Evolutionary conservation across 2,888 invertebrate species (phyloP).

Genomic region (Callinectes sapidus): DNA sequence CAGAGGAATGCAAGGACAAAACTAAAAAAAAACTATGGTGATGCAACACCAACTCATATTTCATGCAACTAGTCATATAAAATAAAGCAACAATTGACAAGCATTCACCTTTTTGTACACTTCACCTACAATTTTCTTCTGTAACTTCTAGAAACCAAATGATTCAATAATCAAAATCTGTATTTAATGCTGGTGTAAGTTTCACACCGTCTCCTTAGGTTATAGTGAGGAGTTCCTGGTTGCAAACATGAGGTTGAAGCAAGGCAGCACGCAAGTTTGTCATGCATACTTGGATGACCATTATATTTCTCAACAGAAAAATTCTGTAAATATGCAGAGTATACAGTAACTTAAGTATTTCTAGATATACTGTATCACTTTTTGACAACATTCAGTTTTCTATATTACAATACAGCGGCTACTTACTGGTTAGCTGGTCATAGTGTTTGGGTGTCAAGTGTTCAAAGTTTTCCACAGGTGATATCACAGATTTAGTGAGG

Average conservation of each 20-base stretch:
- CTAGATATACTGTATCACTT: slow-evolving; percentile 16
- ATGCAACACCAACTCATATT: slow-evolving; percentile 8
- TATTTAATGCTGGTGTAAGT: background rate
- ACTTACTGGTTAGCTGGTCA: background rate
- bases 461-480: slow-evolving; percentile 54
- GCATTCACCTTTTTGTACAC: background rate
- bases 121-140: background rate
- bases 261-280: slow-evolving; percentile 7
- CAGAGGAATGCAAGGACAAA: background rate
- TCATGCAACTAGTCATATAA: background rate
- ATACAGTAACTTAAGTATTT: slow-evolving; percentile 17
- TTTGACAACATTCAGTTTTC: background rate
- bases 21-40: background rate
- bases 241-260: slow-evolving; percentile 10
- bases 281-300: slow-evolving; percentile 6
- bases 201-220: background rate
- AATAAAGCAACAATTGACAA: background rate
- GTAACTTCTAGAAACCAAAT: background rate
- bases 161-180: background rate
- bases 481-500: slow-evolving; percentile 55
- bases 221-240: background rate
- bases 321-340: slow-evolving; percentile 25
- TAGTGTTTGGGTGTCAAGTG: slow-evolving; percentile 37
- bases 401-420: background rate
- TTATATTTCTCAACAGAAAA: background rate